Percentiles rank a stretch among this genome's conserved stretches.
Conservation (phyloP, 2,888 invertebrate species). For the Nephrotoma appendiculata region DNA sequence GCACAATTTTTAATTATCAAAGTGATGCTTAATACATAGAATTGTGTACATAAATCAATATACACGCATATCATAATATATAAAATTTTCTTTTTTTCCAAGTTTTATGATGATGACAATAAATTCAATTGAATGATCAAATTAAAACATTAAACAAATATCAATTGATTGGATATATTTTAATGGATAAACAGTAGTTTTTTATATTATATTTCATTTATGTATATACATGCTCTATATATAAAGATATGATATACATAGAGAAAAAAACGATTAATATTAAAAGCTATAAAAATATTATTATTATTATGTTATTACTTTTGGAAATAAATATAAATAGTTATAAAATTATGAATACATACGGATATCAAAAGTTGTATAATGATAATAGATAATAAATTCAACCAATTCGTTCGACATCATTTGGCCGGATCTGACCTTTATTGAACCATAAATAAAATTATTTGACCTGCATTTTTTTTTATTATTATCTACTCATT, state of each 20-base stretch:
- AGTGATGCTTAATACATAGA: neutral
- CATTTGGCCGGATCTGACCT: no score
- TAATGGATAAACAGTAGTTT: neutral
- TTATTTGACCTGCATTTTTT: no score
- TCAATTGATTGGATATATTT: neutral
- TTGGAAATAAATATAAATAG: neutral
- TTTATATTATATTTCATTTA: neutral
- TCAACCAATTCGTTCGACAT: no score
- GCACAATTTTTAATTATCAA: neutral
- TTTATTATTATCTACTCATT: no score
- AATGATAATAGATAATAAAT: neutral
- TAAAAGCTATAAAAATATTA: neutral
- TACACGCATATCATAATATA: neutral
- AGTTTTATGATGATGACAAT: neutral
- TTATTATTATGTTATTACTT: neutral
- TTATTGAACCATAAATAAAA: no score
- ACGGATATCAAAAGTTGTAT: neutral
- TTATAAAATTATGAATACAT: neutral
- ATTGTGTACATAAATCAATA: neutral
- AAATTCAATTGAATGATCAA: neutral
- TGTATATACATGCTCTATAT: neutral
- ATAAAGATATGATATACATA: neutral
- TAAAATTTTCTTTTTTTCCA: neutral
- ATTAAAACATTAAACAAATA: neutral
- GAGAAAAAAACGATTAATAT: neutral